Conservation (phyloP, 2,113 vertebrate species). For the Noturus placidus region DNA sequence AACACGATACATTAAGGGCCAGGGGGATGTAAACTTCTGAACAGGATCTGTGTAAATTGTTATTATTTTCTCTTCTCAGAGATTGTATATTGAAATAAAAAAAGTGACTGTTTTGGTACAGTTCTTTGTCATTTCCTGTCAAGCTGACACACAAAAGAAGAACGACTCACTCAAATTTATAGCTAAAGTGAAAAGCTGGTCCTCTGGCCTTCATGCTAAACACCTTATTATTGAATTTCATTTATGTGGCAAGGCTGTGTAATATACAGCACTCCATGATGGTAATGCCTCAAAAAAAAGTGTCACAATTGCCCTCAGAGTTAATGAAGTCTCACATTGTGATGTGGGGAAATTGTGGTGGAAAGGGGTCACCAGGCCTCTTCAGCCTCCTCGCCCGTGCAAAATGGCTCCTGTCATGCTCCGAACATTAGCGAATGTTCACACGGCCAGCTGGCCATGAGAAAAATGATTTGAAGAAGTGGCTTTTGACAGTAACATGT, state of each 20-base stretch:
- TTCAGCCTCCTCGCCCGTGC: conserved; percentile 71
- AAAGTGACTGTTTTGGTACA: neutral
- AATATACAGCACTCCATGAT: conserved; percentile 51
- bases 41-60: too few relatives aligned
- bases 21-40: too few relatives aligned
- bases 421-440: conserved; percentile 68
- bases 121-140: conserved; percentile 2
- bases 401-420: conserved; percentile 76
- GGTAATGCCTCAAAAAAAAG: conserved; percentile 49
- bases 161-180: conserved; percentile 26
- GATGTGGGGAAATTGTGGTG: conserved; percentile 76
- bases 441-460: conserved; percentile 60
- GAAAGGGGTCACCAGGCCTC: conserved; percentile 76
- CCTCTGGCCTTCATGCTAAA: conserved; percentile 49
- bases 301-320: conserved; percentile 72
- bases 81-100: neutral
- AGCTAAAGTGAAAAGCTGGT: conserved; percentile 36
- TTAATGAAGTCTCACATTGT: conserved; percentile 80
- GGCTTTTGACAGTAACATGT: conserved; percentile 69
- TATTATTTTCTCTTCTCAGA: too few relatives aligned
- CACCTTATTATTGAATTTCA: conserved; percentile 52
- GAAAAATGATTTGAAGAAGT: conserved; percentile 74
- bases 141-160: neutral
- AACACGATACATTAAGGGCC: too few relatives aligned
- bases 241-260: conserved; percentile 43